Conservation (phyloP, 1,140 invertebrate species). For the Marisa cornuarietis region DNA sequence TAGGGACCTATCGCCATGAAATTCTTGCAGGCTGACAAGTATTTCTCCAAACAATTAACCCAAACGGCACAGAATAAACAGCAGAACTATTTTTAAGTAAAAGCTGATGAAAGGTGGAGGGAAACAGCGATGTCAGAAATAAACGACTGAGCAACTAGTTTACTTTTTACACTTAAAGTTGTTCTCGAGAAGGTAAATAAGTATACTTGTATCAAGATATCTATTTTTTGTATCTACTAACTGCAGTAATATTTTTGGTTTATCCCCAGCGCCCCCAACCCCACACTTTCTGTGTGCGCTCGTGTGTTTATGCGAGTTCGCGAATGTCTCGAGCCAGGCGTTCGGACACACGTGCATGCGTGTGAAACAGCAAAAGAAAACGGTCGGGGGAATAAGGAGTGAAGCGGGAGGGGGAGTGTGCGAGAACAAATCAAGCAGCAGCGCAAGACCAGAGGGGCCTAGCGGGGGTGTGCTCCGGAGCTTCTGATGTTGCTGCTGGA, state of each 20-base stretch:
- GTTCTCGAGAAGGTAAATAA: too few species aligned
- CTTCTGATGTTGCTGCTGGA: neutral
- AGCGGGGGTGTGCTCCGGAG: neutral
- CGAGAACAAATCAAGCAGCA: neutral
- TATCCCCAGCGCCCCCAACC: neutral
- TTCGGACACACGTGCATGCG: neutral
- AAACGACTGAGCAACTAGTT: too few species aligned
- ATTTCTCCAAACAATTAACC: too few species aligned
- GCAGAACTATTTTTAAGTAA: too few species aligned
- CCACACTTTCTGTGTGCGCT: neutral
- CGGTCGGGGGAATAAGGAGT: neutral
- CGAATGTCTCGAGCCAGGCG: neutral
- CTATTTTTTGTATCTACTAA: neutral
- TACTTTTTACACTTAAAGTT: too few species aligned
- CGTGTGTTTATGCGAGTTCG: neutral
- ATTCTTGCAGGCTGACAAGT: too few species aligned
- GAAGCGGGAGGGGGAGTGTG: constrained; percentile 13
- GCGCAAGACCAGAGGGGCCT: neutral
- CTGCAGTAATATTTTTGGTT: neutral
- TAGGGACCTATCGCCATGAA: too few species aligned
- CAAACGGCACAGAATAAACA: too few species aligned
- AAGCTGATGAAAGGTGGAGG: too few species aligned
- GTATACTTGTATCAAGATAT: too few species aligned
- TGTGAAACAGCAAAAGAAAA: neutral
- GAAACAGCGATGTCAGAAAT: too few species aligned